Conservation (phyloP, 2,797 vertebrate genomes). For the Neopelma chrysocephalum region DNA sequence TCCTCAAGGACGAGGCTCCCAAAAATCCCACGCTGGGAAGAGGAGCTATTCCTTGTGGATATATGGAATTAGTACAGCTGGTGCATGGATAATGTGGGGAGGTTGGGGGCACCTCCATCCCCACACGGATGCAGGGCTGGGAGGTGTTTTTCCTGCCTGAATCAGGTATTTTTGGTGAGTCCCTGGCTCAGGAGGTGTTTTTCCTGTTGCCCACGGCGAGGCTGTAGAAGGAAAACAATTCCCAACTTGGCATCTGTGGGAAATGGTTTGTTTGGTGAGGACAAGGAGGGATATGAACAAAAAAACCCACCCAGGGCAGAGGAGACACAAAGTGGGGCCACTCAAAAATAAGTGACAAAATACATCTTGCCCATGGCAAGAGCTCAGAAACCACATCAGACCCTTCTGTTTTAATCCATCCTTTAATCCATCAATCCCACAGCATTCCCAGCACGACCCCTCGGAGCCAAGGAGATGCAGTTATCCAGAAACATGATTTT, state of each 20-base stretch:
- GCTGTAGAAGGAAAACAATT: neutral
- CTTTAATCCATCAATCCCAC: constrained; percentile 24
- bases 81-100: fast-evolving
- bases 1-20: neutral
- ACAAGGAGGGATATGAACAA: neutral
- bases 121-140: fast-evolving
- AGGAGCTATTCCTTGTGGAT: neutral
- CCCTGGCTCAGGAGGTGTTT: neutral
- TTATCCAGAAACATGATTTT: neutral
- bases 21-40: fast-evolving
- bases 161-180: neutral
- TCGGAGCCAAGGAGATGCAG: neutral
- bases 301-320: neutral
- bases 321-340: neutral
- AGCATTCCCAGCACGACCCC: neutral
- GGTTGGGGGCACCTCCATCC: neutral
- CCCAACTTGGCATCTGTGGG: fast-evolving
- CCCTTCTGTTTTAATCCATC: neutral
- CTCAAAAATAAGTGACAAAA: neutral
- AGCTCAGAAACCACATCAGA: neutral
- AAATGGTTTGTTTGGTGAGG: neutral
- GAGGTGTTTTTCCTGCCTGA: neutral
- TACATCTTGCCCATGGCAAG: fast-evolving
- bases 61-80: no score
- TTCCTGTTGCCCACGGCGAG: fast-evolving